Base-by-base conservation (phyloP, 2,113 vertebrate genomes). In the Cynocephalus volans region DNA sequence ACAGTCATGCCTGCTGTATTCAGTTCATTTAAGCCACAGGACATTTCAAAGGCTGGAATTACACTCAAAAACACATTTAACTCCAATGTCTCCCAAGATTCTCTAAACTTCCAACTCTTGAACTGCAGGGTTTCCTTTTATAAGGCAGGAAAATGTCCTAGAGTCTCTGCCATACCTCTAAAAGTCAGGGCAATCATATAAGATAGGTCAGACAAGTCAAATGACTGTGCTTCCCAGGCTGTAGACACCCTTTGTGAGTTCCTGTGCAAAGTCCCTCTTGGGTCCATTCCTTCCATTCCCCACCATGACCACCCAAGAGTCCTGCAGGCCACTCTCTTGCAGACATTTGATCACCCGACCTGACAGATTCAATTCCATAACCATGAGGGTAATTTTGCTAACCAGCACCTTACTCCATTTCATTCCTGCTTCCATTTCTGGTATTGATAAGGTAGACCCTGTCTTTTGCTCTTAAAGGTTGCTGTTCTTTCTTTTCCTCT, bases 241-340 rank as follows among this genome's bases (percentile, higher is more conserved):
- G 60, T 18, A 41, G 60, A 75, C 17, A 6, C 10, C 10, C 6
- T 9, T 26, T 8, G 24, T 41, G 77, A 95, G 45, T 18, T 90
- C 36, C 48, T 19, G 2, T 24, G 48, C 8, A 8, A 73, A 64
- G 8, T 77, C 21, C 18, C 23, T 77, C 24, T 45, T 0, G 0
- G 12, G 48, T 56, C 24, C 26, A 33, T 28, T 26, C 36, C 17
- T 52, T 21, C 1, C 3, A 14, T 33, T 58, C 9, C 24, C 45
- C 21, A 31, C 18, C 8, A 23, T 12, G 0, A 4, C 9, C 8
- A n/a, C 48, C 9, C 21, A 4, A 23, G 14, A 8, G 4, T 70
- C 48, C 3, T 12, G 0, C 6, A 79, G 58, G 1, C 45, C 23
- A 21, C 52, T 62, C 11, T 36, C 6, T 23, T 13, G 8, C 3